Percentiles rank a stretch among this genome's conserved stretches.
Conservation (phyloP, 30 jellyfish, hydroid and myxozoan genomes). For the Clytia hemisphaerica region DNA sequence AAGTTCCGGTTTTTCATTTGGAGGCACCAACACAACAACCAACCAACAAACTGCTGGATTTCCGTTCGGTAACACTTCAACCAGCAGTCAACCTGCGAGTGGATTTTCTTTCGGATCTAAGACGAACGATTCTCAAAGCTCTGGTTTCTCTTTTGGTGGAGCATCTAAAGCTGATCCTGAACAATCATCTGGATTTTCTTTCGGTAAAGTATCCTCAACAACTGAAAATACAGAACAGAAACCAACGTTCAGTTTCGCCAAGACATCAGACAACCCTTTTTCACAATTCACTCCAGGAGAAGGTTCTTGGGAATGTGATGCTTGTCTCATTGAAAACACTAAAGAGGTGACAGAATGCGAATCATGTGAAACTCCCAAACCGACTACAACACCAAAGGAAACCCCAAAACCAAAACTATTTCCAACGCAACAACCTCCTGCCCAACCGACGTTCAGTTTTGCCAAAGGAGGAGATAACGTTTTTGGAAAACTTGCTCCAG, state of each 20-base stretch:
- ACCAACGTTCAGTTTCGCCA: neutral
- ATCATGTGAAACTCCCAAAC: constrained; percentile 39
- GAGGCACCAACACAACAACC: no score
- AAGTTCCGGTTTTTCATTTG: neutral
- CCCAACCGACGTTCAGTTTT: no score
- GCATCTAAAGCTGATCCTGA: neutral
- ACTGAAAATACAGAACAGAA: neutral
- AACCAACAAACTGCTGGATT: neutral
- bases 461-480: no score
- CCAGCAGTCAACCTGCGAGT: no score
- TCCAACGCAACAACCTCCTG: no score
- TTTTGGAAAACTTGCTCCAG: constrained; percentile 33
- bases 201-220: no score
- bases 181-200: no score
- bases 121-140: neutral
- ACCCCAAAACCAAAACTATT: no score
- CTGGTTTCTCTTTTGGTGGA: neutral
- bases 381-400: neutral
- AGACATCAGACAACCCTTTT: neutral
- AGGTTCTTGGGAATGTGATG: constrained; percentile 55
- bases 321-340: constrained; percentile 37
- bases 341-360: constrained; percentile 1
- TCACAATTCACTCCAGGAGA: constrained; percentile 1
- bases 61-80: constrained; percentile 5
- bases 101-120: neutral